phyloP scores from a whole-genome alignment of 2,888 invertebrate species.

The Allophyes oxyacanthae region DNA sequence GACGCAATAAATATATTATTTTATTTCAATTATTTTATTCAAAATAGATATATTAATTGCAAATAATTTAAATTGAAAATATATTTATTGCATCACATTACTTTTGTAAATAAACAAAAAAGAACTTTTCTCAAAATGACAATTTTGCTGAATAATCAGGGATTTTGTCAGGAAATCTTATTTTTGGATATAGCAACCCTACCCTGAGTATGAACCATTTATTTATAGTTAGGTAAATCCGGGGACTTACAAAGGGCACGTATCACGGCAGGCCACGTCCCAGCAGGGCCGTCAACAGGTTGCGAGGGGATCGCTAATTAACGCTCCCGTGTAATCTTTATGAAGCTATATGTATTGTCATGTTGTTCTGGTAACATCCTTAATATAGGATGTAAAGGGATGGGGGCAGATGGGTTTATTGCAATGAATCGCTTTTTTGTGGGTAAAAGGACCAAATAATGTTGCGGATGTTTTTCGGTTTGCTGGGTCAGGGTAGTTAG shows the following conservation, averaged over 20 bases:
- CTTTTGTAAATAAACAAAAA: too few relatives aligned
- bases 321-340: slow-evolving; percentile 49
- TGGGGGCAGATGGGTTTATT: slow-evolving; percentile 25
- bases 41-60: too few relatives aligned
- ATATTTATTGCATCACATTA: too few relatives aligned
- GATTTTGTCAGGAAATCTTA: too few relatives aligned
- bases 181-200: too few relatives aligned
- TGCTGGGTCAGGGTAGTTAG: too few relatives aligned
- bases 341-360: slow-evolving; percentile 37
- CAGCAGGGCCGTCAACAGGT: slow-evolving; percentile 45
- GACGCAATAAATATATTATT: too few relatives aligned
- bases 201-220: slow-evolving; percentile 16
- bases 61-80: too few relatives aligned
- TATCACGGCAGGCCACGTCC: slow-evolving; percentile 25
- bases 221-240: slow-evolving; percentile 27
- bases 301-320: slow-evolving; percentile 40
- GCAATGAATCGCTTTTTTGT: slow-evolving; percentile 23
- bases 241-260: slow-evolving; percentile 15
- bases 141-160: too few relatives aligned
- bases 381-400: slow-evolving; percentile 12
- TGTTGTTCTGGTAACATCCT: slow-evolving; percentile 25
- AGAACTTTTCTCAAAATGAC: too few relatives aligned
- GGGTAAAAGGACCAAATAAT: slow-evolving; percentile 3
- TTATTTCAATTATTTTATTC: too few relatives aligned
- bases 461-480: neutral